Base-by-base conservation (phyloP, 2,888 invertebrate genomes). In the Drepana falcataria region DNA sequence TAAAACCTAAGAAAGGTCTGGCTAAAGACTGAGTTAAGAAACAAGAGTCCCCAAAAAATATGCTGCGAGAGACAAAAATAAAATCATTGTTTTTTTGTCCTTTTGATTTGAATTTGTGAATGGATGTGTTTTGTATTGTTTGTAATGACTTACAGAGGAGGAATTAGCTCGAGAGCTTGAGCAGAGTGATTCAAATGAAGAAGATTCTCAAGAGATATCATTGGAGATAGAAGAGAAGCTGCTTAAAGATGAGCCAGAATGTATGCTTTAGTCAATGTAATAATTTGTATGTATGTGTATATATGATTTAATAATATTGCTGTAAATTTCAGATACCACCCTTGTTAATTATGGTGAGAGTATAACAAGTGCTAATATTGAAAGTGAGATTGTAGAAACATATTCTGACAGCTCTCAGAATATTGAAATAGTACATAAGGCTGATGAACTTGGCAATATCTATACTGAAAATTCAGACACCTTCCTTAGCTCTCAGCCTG, bases 121-220 rank as follows among this genome's bases (percentile, higher is more conserved):
- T 21, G 21, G 21, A 21, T 21, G 21, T 21, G 9, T 48, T 40
- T 48, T 34, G 4, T 51, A 53, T 52, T 33, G 35, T 35, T 33
- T 54, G 41, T 44, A 9, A 9, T 44, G 21, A 21, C 9, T 9
- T 81, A 48, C 65, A 91, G 91, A 91, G 60, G 89, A 88, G 55
- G 91, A 91, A 63, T 65, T 91, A 51, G 88, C 81, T 21, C 81
- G 81, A 53, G 91, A 91, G 67, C 66, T 91, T 53, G 91, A 91
- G 47, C 91, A 91, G 55, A 91, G 91, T 66, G 91, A 91, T 66
- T 91, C 90, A 2, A 87, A 85, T 61, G 91, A 91, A 70, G 91
- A 91, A 37, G 91, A 90, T 66, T 81, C 82, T 33, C 87, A 87
- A 66, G 91, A 91, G 59, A 87, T 91, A 64, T 90, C 91, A 2